Percentiles rank a stretch among this genome's conserved stretches.
phyloP scores from a whole-genome alignment of 2,113 vertebrate genomes.

The Abramis brama region DNA sequence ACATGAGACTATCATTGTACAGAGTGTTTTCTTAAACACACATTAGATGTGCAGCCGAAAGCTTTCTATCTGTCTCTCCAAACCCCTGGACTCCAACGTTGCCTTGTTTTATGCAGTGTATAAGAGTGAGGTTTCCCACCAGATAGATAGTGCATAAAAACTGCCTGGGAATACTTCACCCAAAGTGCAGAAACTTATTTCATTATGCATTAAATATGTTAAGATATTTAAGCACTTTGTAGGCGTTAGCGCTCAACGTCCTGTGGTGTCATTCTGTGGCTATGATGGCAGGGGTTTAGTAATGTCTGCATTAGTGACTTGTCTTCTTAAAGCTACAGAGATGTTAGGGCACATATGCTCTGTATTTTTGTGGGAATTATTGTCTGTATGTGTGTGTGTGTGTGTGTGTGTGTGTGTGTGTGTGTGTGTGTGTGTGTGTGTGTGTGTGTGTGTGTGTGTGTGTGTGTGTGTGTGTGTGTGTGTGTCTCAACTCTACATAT shows the following conservation, averaged over 20 bases:
- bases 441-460: constrained; percentile 53
- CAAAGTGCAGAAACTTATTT: constrained; percentile 72
- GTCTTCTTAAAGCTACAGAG: constrained; percentile 75
- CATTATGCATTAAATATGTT: constrained; percentile 78
- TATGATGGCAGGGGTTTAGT: constrained; percentile 76
- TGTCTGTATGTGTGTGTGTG: constrained; percentile 51
- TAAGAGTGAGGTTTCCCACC: constrained; percentile 48
- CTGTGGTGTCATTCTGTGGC: constrained; percentile 73
- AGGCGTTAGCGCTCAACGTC: constrained; percentile 73
- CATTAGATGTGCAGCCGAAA: not conserved
- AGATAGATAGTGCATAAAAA: constrained; percentile 53
- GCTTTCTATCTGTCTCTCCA: constrained; percentile 26
- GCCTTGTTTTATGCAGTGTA: constrained; percentile 49
- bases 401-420: constrained; percentile 56
- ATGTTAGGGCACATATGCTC: constrained; percentile 68
- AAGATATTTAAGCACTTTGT: constrained; percentile 82
- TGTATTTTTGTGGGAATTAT: constrained; percentile 33
- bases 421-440: constrained; percentile 47
- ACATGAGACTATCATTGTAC: not conserved
- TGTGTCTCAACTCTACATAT: constrained; percentile 59
- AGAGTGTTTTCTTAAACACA: constrained; percentile 4
- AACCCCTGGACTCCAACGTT: constrained; percentile 37
- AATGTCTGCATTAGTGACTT: constrained; percentile 77
- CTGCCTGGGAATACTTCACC: constrained; percentile 63
- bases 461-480: constrained; percentile 49